Evolutionary conservation across 2,113 vertebrate genomes (phyloP).

Genomic region (Salminus brasiliensis): DNA sequence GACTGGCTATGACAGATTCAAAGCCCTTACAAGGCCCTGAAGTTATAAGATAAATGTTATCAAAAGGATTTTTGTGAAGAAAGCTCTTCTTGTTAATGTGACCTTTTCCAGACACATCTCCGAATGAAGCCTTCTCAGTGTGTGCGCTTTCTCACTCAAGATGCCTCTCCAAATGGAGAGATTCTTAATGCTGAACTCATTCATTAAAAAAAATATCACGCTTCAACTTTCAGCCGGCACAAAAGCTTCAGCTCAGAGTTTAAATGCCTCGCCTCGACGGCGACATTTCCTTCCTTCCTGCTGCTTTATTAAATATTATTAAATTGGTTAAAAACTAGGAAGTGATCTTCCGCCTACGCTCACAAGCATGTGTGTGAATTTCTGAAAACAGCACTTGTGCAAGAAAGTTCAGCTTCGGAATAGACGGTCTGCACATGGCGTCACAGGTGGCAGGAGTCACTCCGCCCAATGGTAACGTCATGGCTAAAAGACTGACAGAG

Average conservation of each 20-base stretch:
- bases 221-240: not conserved
- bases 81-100: slow-evolving; percentile 5
- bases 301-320: not conserved
- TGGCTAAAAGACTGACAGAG: too few species aligned
- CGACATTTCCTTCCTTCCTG: not conserved
- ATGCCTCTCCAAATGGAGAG: slow-evolving; percentile 6
- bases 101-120: not conserved
- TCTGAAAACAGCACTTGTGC: not conserved
- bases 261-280: not conserved
- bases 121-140: not conserved
- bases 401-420: not conserved
- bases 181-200: not conserved
- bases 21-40: not conserved
- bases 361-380: not conserved
- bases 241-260: not conserved
- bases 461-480: too few species aligned
- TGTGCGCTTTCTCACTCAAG: not conserved
- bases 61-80: not conserved
- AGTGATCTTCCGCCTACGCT: not conserved
- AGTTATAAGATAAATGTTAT: not conserved
- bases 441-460: too few species aligned
- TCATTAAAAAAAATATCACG: slow-evolving; percentile 11
- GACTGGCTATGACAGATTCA: not conserved
- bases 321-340: not conserved
- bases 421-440: too few species aligned